Percentiles rank a stretch among this genome's conserved stretches.
Evolutionary conservation across 1,140 invertebrate species (phyloP).

Genomic region (Leptopilina clavipes): DNA sequence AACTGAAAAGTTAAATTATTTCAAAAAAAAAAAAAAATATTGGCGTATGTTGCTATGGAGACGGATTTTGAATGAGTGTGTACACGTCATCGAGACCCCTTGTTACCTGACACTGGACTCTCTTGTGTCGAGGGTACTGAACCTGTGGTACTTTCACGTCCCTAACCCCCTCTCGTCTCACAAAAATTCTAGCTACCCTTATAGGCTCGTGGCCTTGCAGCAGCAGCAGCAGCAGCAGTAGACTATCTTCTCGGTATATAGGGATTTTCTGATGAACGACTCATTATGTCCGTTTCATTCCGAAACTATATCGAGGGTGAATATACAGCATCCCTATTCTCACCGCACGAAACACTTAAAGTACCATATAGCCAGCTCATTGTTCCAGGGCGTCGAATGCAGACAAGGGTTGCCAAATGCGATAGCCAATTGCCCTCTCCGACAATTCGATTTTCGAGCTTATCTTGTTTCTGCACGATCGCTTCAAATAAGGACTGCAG

Average conservation of each 20-base stretch:
- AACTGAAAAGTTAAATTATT: too few relatives aligned
- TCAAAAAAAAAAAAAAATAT: too few relatives aligned
- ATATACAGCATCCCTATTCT: not conserved
- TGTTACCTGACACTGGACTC: slow-evolving; percentile 30
- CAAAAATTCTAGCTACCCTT: slow-evolving; percentile 16
- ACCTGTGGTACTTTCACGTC: slow-evolving; percentile 16
- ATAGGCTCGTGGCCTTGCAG: not conserved
- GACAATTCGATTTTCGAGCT: slow-evolving; percentile 27
- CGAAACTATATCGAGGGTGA: slow-evolving; percentile 8
- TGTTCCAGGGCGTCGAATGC: slow-evolving; percentile 2
- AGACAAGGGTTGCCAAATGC: slow-evolving; percentile 21
- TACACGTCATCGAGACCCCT: slow-evolving; percentile 27
- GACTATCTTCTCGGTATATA: not conserved
- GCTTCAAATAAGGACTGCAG: not conserved
- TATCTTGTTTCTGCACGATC: slow-evolving; percentile 31
- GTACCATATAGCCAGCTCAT: slow-evolving; percentile 33
- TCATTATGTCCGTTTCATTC: slow-evolving; percentile 4
- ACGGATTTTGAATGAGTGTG: slow-evolving; percentile 20
- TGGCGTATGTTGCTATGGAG: not conserved
- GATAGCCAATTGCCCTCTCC: slow-evolving; percentile 31
- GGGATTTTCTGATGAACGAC: not conserved
- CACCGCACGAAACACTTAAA: slow-evolving; percentile 11
- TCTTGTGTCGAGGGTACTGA: slow-evolving; percentile 10
- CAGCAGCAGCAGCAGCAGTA: not conserved
- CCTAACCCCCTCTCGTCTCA: not conserved